Percentiles rank a stretch among this genome's conserved stretches.
phyloP scores from a whole-genome alignment of 2,888 invertebrate species.

The Steinernema scapterisci region DNA sequence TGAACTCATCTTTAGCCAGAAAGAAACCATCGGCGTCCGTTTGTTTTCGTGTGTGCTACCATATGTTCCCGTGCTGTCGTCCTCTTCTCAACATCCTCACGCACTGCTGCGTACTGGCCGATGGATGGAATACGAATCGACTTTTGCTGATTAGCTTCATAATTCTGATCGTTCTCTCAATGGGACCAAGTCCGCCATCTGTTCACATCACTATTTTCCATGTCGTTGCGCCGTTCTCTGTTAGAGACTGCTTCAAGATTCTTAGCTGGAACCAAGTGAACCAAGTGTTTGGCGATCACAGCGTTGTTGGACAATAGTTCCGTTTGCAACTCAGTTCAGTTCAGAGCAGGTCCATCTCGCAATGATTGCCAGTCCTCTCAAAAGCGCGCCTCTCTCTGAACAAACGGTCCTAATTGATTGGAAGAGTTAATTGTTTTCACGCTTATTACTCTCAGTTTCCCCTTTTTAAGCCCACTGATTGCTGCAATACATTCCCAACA shows the following conservation, averaged over 20 bases:
- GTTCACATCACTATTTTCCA: not conserved
- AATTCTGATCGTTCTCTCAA: not conserved
- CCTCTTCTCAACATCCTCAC: not conserved
- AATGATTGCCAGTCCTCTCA: too few species aligned
- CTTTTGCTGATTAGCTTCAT: constrained; percentile 12
- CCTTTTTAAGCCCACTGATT: constrained; percentile 17
- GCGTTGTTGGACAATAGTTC: too few species aligned
- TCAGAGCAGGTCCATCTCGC: too few species aligned
- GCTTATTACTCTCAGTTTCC: not conserved
- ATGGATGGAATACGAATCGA: not conserved
- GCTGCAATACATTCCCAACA: constrained; percentile 12
- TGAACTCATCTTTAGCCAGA: constrained; percentile 25
- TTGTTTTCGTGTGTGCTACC: not conserved
- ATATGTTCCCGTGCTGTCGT: not conserved
- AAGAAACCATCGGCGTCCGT: not conserved
- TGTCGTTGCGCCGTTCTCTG: too few species aligned
- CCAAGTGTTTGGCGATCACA: too few species aligned
- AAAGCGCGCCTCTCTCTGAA: too few species aligned
- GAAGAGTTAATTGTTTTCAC: too few species aligned
- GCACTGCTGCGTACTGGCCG: not conserved
- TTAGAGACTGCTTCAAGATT: too few species aligned
- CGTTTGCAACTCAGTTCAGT: too few species aligned
- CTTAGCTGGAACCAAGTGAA: too few species aligned
- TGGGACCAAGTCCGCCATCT: not conserved
- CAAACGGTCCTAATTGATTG: too few species aligned